These are phyloP conservation scores for Dendrolimus punctatus DNA, from an alignment of 1,140 invertebrate genomes.

Conservation along the genomic window DNA sequence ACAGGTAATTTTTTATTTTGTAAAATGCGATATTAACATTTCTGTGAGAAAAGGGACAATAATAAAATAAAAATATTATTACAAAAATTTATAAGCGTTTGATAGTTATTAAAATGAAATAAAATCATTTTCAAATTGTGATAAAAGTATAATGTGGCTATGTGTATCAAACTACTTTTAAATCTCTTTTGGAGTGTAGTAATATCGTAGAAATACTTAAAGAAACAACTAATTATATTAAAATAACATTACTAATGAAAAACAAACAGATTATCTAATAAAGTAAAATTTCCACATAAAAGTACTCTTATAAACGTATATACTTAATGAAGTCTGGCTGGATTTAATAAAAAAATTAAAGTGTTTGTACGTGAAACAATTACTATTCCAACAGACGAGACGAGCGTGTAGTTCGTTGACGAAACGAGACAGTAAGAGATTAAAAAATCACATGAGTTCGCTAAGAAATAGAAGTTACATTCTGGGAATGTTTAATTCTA, in stretches of 20 bases:
- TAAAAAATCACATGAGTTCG: constrained; percentile 16
- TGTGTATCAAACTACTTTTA: too few species aligned
- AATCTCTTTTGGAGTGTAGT: too few species aligned
- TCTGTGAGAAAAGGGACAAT: too few species aligned
- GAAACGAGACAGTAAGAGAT: constrained; percentile 17
- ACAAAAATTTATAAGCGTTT: too few species aligned
- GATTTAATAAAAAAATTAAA: constrained; percentile 14
- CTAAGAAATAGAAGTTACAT: constrained; percentile 8
- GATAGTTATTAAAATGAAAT: too few species aligned
- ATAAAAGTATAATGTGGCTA: too few species aligned
- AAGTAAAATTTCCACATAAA: constrained; percentile 6
- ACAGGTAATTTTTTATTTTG: too few species aligned
- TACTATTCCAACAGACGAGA: constrained; percentile 8
- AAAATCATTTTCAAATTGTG: too few species aligned
- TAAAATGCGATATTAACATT: too few species aligned
- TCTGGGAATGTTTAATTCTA: background rate
- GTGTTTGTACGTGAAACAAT: constrained; percentile 22
- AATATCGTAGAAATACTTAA: too few species aligned
- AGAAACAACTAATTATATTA: too few species aligned
- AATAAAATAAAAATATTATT: too few species aligned
- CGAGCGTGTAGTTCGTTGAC: background rate
- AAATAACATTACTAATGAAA: background rate
- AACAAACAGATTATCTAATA: constrained; percentile 6
- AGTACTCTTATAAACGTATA: constrained; percentile 6
- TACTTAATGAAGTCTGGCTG: background rate